Conservation (phyloP, 2,113 vertebrate species). For the Callorhinus ursinus region DNA sequence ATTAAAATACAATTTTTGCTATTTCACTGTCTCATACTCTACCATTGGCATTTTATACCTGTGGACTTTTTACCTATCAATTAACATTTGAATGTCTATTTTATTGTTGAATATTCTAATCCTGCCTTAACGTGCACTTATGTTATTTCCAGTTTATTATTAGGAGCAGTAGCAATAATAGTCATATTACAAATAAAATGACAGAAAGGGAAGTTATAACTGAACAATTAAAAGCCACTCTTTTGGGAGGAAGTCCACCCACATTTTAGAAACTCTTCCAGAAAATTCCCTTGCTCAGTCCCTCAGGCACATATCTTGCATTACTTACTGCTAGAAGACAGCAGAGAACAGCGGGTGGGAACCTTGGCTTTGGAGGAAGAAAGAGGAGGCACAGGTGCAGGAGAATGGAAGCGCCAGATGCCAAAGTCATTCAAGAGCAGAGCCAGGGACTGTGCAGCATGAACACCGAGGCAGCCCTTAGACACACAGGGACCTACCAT, state of each 20-base stretch:
- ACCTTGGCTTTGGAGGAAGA: not conserved
- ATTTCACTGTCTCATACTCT: no score
- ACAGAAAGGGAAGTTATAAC: not conserved
- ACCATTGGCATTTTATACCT: accelerated
- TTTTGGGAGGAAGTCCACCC: not conserved
- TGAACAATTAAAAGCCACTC: not conserved
- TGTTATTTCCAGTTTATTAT: not conserved
- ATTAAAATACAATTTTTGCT: not conserved
- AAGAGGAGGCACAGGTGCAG: accelerated
- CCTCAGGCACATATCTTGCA: no score
- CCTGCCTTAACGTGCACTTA: not conserved
- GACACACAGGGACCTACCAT: accelerated
- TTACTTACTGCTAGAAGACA: not conserved
- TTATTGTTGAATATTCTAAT: not conserved
- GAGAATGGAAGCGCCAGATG: not conserved
- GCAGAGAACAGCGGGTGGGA: not conserved
- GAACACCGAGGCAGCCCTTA: not conserved
- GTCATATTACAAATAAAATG: not conserved
- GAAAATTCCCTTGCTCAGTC: not conserved
- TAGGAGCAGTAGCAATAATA: not conserved
- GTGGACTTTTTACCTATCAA: not conserved
- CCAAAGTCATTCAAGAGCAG: not conserved
- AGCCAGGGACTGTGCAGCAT: not conserved
- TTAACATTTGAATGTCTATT: no score
- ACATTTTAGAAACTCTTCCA: not conserved